Evolutionary conservation across 2,888 invertebrate genomes (phyloP), one percentile per base, ranked within the genome.

Genomic region (Anaspis maculata): DNA sequence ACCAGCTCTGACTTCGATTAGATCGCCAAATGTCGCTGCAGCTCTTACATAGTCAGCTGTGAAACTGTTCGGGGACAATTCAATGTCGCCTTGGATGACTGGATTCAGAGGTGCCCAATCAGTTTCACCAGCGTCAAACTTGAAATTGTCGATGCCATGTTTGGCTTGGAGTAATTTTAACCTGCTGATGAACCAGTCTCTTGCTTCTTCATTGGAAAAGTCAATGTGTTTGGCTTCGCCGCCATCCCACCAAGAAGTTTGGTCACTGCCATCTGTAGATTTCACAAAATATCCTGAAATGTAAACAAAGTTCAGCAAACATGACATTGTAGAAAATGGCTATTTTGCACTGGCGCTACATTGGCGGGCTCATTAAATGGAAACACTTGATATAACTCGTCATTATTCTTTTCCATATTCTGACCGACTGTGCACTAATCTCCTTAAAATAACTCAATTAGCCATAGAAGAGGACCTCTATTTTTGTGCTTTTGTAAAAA

Each of bases 121-220:
- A 0, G 72, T 69, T 60, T 87, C 86, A 13, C 87, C 89, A 25
- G 86, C 87, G 51, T 88, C 86, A 50, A 88, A 87, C 64, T 87
- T 87, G 45, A 84, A 76, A 38, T 79, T 77, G 49, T 83, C 80
- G 13, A 89, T 74, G 1, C 76, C 80, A 32, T 76, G 76, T 3
- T 72, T 67, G 0, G 68, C 62, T 44, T 76, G 66, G 2, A 92
- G 45, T 3, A 59, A 52, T 32, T 66, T 68, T 14, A 76, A 50
- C 35, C 76, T 65, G 3, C 54, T 52, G 0, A 67, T 55, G 62
- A 69, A 79, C 79, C 79, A 79, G 1, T 67, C 45, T 0, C 71
- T 68, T 0, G 83, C 83, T 13, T 71, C 71, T 0, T 73, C 66
- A 54, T 85, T 83, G 0, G 84, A 82, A 52, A 83, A 80, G 63